Percentiles rank a stretch among this genome's conserved stretches.
Conservation (phyloP, 2,888 invertebrate species). For the Diadromus collaris region DNA sequence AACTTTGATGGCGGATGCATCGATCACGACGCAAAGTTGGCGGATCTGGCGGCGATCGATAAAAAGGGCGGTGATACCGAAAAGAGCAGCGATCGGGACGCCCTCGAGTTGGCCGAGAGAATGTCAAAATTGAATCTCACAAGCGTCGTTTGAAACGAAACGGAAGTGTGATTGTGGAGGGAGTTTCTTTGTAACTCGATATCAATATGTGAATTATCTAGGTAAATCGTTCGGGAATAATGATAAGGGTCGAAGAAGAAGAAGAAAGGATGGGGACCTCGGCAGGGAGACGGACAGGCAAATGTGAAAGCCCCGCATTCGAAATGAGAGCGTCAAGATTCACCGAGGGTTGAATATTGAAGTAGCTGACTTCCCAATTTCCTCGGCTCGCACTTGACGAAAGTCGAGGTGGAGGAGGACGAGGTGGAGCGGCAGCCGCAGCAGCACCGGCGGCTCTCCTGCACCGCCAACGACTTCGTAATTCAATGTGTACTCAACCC, state of each 20-base stretch:
- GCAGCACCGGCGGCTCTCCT: constrained; percentile 16
- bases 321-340: constrained; percentile 55
- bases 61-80: background rate
- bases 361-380: constrained; percentile 60
- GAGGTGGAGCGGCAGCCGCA: constrained; percentile 33
- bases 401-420: constrained; percentile 33
- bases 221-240: constrained; percentile 49
- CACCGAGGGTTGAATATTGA: constrained; percentile 58
- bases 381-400: constrained; percentile 37
- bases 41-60: background rate
- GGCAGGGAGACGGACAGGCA: background rate
- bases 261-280: constrained; percentile 7
- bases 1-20: background rate
- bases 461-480: constrained; percentile 44
- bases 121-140: constrained; percentile 7
- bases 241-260: constrained; percentile 33
- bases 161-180: background rate
- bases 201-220: constrained; percentile 48
- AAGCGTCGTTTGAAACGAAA: constrained; percentile 1
- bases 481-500: constrained; percentile 58
- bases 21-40: constrained; percentile 7
- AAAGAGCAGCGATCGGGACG: background rate
- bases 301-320: constrained; percentile 29
- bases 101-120: background rate
- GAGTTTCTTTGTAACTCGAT: constrained; percentile 19